These are phyloP conservation scores for Ceratina australensis DNA, from an alignment of 1,140 invertebrate species.

Conservation along the genomic window DNA sequence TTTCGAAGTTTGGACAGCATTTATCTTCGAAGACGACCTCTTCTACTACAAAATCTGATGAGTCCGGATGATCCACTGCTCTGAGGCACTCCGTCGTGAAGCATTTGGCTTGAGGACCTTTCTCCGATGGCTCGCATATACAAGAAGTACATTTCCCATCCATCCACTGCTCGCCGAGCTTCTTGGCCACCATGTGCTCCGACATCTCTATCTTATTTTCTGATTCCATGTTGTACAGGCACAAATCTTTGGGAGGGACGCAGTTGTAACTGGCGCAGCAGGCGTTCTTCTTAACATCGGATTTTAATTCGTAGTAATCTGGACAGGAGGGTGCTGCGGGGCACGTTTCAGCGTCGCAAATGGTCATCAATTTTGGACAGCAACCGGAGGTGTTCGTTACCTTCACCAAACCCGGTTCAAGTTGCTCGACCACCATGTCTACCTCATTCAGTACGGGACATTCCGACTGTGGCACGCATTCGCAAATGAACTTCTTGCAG, in stretches of 20 bases:
- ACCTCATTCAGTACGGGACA: conserved; percentile 80
- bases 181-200: conserved; percentile 78
- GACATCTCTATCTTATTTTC: conserved; percentile 70
- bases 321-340: conserved; percentile 81
- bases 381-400: conserved; percentile 83
- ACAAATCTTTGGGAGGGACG: conserved; percentile 85
- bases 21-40: conserved; percentile 78
- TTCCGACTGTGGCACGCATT: conserved; percentile 85
- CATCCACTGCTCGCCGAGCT: conserved; percentile 82
- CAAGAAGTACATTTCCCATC: conserved; percentile 86
- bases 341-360: conserved; percentile 83
- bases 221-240: conserved; percentile 82
- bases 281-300: conserved; percentile 76
- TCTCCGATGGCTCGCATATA: conserved; percentile 76
- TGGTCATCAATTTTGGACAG: conserved; percentile 82
- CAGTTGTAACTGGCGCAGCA: conserved; percentile 86
- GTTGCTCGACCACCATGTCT: conserved; percentile 70
- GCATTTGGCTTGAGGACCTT: conserved; percentile 71
- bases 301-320: conserved; percentile 80
- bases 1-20: conserved; percentile 83
- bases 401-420: conserved; percentile 82
- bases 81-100: conserved; percentile 75
- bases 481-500: conserved; percentile 86
- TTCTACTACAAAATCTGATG: conserved; percentile 80
- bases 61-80: conserved; percentile 70